Base-by-base conservation (phyloP, 1,140 invertebrate genomes). In the Onthophagus taurus region DNA sequence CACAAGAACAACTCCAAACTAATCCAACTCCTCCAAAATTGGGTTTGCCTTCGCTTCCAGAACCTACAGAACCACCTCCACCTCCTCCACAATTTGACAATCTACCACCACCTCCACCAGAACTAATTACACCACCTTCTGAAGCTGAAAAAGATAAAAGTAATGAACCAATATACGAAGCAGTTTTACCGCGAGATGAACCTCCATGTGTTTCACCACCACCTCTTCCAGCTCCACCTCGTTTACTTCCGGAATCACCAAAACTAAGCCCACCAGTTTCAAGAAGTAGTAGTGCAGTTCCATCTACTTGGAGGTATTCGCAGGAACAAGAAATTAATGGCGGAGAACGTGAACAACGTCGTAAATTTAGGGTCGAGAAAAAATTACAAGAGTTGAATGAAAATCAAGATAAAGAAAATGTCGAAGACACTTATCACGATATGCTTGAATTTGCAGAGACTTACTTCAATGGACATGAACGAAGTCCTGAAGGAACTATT, bases 381-480 rank as follows among this genome's bases (percentile, higher is more conserved):
- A 87, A 89, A 55, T 68, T 93, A 8, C 80, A 85, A 55, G 87
- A 91, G 63, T 66, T 89, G 48, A 68, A 67, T 29, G 70, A 72
- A 49, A 61, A 61, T 14, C 71, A 72, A 45, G 76, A 79, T 35
- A 73, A 78, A 24, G 72, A 72, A 42, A 65, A 52, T 43, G 64
- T 67, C 8, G 63, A 70, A 34, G 72, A 77, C 43, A 66, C 69
- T 1, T 76, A 82, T 54, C 86, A 83, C 58, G 88, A 94, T 57
- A 85, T 97, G 58, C 71, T 90, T 1, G 90, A 95, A 57, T 97
- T 92, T 71, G 93, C 91, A 9, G 87, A 94, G 53, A 80, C 86
- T 47, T 89, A 90, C 68, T 97, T 91, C 66, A 96, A 96, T 64
- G 77, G 80, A 42, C 90, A 96, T 57, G 83, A 90, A 42, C 68